Conservation (phyloP, 2,797 vertebrate genomes). For the Microcaecilia unicolor region DNA sequence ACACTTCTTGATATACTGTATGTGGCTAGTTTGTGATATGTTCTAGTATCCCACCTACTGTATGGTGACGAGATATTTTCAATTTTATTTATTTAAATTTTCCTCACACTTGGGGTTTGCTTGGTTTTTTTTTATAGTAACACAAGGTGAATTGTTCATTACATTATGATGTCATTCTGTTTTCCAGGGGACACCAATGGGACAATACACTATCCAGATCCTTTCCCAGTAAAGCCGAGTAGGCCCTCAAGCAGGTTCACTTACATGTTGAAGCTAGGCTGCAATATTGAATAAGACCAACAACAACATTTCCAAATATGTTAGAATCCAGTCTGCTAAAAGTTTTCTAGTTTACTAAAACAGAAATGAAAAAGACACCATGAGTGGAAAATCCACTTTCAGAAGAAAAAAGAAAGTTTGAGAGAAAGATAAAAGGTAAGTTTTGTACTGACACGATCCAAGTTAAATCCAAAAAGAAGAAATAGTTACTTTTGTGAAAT, state of each 20-base stretch:
- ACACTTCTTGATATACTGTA: too few species aligned
- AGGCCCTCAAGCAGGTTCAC: constrained; percentile 16
- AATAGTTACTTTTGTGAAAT: constrained; percentile 83
- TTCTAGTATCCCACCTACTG: too few species aligned
- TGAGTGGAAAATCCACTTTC: constrained; percentile 17
- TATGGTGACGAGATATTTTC: too few species aligned
- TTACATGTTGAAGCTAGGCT: constrained; percentile 27
- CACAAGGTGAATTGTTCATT: too few species aligned
- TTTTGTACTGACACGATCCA: constrained; percentile 65
- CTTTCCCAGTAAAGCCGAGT: constrained; percentile 28
- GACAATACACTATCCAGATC: constrained; percentile 31
- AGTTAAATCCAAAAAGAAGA: constrained; percentile 73
- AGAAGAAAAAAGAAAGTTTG: constrained; percentile 35
- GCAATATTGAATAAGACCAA: constrained; percentile 35
- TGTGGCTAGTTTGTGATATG: too few species aligned
- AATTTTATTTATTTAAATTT: too few species aligned
- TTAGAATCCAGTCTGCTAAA: constrained; percentile 29
- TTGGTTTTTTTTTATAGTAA: too few species aligned
- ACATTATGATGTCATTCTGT: too few species aligned
- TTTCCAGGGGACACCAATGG: too few species aligned
- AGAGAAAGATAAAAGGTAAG: constrained; percentile 42
- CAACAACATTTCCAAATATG: constrained; percentile 39
- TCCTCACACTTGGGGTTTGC: too few species aligned
- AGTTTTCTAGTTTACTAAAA: too few species aligned
- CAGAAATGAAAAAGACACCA: constrained; percentile 17